Evolutionary conservation across 2,888 invertebrate species (phyloP).

Genomic region (Nomada fucata): DNA sequence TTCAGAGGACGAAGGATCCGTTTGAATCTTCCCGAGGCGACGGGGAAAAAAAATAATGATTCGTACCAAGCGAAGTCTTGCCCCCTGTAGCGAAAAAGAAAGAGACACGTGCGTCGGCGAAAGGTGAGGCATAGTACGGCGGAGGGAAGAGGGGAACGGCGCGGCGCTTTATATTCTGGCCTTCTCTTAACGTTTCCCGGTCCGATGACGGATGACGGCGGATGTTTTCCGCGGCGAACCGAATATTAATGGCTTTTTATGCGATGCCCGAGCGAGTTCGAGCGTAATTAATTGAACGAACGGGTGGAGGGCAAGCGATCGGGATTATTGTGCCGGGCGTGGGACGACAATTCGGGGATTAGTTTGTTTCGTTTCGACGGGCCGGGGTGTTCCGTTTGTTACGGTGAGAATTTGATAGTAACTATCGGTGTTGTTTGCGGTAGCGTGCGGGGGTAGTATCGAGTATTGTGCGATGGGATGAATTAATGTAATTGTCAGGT

Average conservation of each 20-base stretch:
- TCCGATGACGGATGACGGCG: slow-evolving; percentile 11
- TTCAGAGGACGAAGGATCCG: slow-evolving; percentile 46
- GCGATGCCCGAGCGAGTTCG: neutral
- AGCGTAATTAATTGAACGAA: slow-evolving; percentile 15
- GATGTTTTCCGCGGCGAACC: slow-evolving; percentile 1
- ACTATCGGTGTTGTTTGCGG: no score
- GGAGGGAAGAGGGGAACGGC: neutral
- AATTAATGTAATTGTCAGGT: no score
- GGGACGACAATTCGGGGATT: no score
- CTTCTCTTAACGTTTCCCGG: neutral
- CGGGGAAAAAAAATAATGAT: slow-evolving; percentile 24
- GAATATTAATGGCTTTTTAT: neutral
- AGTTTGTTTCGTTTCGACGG: no score
- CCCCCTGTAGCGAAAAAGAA: neutral
- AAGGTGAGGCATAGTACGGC: neutral
- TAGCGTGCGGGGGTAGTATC: no score
- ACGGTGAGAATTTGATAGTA: no score
- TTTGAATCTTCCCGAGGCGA: slow-evolving; percentile 33
- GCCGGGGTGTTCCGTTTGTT: no score
- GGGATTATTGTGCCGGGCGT: no score
- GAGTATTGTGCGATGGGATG: no score
- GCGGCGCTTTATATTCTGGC: neutral
- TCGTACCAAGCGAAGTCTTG: slow-evolving; percentile 1
- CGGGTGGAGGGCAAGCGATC: neutral
- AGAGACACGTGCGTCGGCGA: neutral